Percentiles rank a stretch among this genome's conserved stretches.
phyloP scores from a whole-genome alignment of 2,888 invertebrate species.

The Rhodophaea formosa region DNA sequence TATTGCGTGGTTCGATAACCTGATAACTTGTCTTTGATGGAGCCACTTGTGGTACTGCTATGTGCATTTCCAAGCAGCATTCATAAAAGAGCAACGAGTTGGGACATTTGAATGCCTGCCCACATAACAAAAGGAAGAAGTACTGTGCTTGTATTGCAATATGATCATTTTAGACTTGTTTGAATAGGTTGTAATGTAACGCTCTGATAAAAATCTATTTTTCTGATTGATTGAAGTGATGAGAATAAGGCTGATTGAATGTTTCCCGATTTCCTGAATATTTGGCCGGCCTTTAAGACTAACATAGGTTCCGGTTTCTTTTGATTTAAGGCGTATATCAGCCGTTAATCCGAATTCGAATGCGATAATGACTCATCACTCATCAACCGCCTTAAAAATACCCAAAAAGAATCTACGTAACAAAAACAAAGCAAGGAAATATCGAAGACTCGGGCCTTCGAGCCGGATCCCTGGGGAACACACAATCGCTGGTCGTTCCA shows the following conservation, averaged over 20 bases:
- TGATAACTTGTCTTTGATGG: conserved; percentile 17
- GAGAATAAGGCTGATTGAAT: background rate
- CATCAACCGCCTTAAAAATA: conserved; percentile 1
- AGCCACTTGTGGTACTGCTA: background rate
- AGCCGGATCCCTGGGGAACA: conserved; percentile 16
- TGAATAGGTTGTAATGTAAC: background rate
- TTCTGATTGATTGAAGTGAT: background rate
- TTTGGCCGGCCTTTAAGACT: background rate
- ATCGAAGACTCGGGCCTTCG: conserved; percentile 16
- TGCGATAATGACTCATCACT: conserved; percentile 3
- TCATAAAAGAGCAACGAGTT: too few relatives aligned
- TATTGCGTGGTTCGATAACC: conserved; percentile 22
- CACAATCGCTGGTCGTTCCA: conserved; percentile 18
- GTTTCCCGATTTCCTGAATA: background rate
- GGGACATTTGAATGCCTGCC: too few relatives aligned
- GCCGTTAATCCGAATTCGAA: conserved; percentile 4
- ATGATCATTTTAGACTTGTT: background rate
- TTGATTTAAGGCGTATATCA: background rate
- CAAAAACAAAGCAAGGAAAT: background rate
- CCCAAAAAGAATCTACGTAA: background rate
- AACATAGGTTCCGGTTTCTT: background rate
- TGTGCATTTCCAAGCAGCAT: background rate
- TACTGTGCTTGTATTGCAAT: background rate
- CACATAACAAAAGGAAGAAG: too few relatives aligned
- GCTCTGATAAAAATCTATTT: background rate